Base-by-base conservation (phyloP, 2,797 vertebrate species). In the Pogoniulus pusillus region DNA sequence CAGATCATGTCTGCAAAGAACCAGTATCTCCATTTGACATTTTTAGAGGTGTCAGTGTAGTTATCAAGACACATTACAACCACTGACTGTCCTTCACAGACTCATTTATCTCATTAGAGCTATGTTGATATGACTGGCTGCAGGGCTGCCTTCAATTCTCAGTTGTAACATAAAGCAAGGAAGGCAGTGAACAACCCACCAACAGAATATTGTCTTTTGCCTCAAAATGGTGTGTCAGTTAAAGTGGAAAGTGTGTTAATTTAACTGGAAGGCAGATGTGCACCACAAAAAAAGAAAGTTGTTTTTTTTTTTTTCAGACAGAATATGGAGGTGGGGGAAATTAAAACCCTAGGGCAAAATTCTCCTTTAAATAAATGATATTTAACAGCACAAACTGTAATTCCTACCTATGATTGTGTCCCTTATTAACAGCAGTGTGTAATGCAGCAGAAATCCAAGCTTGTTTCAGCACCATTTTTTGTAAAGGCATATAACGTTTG, bases 71-170 rank as follows among this genome's bases (percentile, higher is more conserved):
- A 75, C n/a, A 55, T 94, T 93, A 91, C 1, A 9, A 65, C 51
- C 88, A 69, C 63, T 87, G 81, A 85, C 92, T 92, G 70, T 81
- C 70, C 92, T 96, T 83, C 15, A 63, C 89, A 93, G 90, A 59
- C 75, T 85, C 75, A 54, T 88, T 93, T 85, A 71, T 87, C 86
- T 92, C 84, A 73, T 15, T 0, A 1, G 72, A 87, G 45, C 17
- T 81, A 3, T 29, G 82, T 23, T 93, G 87, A 82, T 84, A 58
- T 73, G 53, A 53, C 83, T 37, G 60, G 43, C 76, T 87, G 18
- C 66, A 60, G 59, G 59, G 70, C 34, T 91, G 75, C 43, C 82
- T 90, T 87, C 78, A 78, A 58, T 60, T 80, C 75, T 83, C 70
- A 85, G 39, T 29, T 16, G 54, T 30, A 76, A 53, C 53, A 88